Base-by-base conservation (phyloP, 2,797 vertebrate species). In the Tenualosa thibaudeaui region DNA sequence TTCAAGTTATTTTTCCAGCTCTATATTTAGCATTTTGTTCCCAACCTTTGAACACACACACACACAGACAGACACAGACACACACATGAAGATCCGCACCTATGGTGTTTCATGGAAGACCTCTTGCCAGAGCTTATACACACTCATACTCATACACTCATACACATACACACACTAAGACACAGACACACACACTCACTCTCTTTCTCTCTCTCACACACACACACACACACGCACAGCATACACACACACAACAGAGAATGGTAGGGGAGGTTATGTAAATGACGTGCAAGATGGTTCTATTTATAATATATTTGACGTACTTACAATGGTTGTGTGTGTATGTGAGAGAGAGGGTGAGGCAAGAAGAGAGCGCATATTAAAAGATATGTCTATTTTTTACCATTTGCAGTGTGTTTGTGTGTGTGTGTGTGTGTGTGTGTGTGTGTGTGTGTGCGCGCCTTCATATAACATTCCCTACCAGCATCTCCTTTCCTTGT, bases 1-100 rank as follows among this genome's bases (percentile, higher is more conserved):
- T 46, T 78, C 6, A 78, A 78, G 71, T 78, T 78, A 43, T 78
- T 78, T 49, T 46, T 78, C 71, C 71, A 43, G 51, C 10, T 31
- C 56, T 68, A 68, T 82, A 60, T 85, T 82, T 51, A 82, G 81
- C 31, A 58, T 24, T 82, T 82, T 81, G 82, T 68, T 83, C 82
- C 82, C n/a, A 51, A 68, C 82, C 82, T 49, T 46, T 40, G 68
- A 26, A 5, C 15, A 2, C 60, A 17, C 43, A 31, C n/a, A 50
- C 82, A 26, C 60, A 49, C 82, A 51, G 22, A 31, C n/a, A 83
- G 46, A 54, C 83, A 51, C 62, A 78, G 24, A 49, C 49, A 81
- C 49, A 43, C 68, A 75, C 31, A 75, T 9, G 40, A 13, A 26
- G 13, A 75, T 8, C 40, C 31, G 17, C 68, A 19, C 12, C n/a